phyloP scores from a whole-genome alignment of 2,797 vertebrate genomes.

The Glossophaga mutica region DNA sequence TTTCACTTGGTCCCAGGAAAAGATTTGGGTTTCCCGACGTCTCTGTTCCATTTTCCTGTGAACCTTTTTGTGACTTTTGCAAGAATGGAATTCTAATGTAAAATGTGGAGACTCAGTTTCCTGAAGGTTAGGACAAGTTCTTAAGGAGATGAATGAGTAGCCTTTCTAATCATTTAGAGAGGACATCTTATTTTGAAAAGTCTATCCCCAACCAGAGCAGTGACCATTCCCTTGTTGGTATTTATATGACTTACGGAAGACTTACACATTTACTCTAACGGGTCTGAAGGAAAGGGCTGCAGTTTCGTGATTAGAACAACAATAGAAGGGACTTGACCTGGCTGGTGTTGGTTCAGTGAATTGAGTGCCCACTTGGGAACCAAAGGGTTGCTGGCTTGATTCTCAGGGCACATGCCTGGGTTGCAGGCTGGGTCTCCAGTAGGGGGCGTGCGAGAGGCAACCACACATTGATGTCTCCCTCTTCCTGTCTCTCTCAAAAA shows the following conservation, averaged over 20 bases:
- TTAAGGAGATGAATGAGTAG: background rate
- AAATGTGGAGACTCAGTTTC: background rate
- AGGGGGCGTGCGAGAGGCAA: no score
- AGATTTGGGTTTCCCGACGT: background rate
- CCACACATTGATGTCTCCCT: no score
- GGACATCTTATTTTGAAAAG: background rate
- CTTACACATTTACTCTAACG: background rate
- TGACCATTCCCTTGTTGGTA: background rate
- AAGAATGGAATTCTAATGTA: background rate
- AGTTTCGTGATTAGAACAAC: background rate
- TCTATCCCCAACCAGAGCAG: background rate
- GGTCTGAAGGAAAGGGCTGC: background rate
- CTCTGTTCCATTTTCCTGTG: background rate
- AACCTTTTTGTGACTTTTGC: background rate
- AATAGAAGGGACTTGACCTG: background rate
- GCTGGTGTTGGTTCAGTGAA: no score
- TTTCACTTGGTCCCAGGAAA: background rate
- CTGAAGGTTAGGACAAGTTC: background rate
- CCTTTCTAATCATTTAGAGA: background rate
- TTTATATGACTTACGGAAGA: background rate
- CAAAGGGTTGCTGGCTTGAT: no score
- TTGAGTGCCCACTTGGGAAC: no score
- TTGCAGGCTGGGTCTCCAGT: no score
- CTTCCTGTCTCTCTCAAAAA: no score
- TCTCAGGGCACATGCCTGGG: no score